Evolutionary conservation across 2,113 vertebrate genomes (phyloP).

Genomic region (Sterna hirundo): DNA sequence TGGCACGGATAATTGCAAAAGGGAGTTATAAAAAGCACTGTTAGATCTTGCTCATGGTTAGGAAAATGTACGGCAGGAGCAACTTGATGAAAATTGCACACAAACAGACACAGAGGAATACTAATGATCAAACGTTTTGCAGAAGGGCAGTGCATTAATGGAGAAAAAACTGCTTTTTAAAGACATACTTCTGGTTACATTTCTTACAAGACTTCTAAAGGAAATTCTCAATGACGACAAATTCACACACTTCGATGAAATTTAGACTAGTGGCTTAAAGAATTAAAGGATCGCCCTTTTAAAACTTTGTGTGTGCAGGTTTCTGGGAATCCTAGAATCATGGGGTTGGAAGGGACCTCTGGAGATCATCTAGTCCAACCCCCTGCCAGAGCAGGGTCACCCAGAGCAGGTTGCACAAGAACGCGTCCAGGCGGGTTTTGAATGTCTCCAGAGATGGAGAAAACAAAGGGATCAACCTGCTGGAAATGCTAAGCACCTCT

Average conservation of each 20-base stretch:
- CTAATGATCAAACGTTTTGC: neutral
- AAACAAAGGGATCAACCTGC: neutral
- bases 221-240: neutral
- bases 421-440: no score
- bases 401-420: no score
- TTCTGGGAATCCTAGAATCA: neutral
- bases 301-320: neutral
- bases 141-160: neutral
- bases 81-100: neutral
- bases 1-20: neutral
- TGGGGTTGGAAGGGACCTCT: no score
- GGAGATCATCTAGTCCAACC: no score
- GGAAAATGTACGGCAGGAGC: neutral
- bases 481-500: neutral
- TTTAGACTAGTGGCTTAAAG: neutral
- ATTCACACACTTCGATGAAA: neutral
- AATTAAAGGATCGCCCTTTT: neutral
- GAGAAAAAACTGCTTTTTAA: neutral
- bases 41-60: neutral
- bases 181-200: neutral
- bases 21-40: neutral
- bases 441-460: no score
- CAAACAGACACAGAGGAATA: neutral
- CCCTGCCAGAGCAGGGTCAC: no score
- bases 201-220: neutral